Conservation (phyloP, 2,113 vertebrate genomes). For the Ailuropoda melanoleuca region DNA sequence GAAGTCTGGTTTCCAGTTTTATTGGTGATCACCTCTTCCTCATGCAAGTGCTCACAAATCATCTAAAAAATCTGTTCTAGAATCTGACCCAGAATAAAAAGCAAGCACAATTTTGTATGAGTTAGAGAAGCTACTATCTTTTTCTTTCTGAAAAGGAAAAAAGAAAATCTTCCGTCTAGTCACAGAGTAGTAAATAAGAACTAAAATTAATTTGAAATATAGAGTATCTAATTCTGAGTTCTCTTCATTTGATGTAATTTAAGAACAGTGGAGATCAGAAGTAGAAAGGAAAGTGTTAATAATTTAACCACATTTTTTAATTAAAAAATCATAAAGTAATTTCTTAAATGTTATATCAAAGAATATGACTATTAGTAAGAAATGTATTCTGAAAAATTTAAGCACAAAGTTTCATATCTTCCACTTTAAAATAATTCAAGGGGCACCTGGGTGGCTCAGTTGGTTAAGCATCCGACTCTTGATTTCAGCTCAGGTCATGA, state of each 20-base stretch:
- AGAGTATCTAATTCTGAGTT: not conserved
- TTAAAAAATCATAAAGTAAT: slow-evolving; percentile 28
- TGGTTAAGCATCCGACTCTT: not conserved
- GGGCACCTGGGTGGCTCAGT: not conserved
- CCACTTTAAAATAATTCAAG: not conserved
- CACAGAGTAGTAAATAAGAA: not conserved
- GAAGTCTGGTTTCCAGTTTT: not conserved
- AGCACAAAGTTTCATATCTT: not conserved
- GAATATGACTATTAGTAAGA: not conserved
- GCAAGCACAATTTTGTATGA: not conserved
- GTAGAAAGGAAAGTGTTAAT: not conserved
- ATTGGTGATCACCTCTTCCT: not conserved
- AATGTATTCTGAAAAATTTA: slow-evolving; percentile 4
- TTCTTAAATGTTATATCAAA: not conserved
- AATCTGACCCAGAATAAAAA: not conserved
- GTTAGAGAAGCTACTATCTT: not conserved
- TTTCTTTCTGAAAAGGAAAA: not conserved
- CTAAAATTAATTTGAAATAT: not conserved
- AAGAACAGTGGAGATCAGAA: not conserved
- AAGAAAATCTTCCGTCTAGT: not conserved
- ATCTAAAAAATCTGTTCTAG: not conserved
- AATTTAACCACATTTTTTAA: not conserved
- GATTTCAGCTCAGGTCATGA: not conserved
- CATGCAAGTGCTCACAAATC: not conserved
- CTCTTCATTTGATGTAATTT: not conserved